Base-by-base conservation (phyloP, 2,888 invertebrate genomes). In the Griposia aprilina region DNA sequence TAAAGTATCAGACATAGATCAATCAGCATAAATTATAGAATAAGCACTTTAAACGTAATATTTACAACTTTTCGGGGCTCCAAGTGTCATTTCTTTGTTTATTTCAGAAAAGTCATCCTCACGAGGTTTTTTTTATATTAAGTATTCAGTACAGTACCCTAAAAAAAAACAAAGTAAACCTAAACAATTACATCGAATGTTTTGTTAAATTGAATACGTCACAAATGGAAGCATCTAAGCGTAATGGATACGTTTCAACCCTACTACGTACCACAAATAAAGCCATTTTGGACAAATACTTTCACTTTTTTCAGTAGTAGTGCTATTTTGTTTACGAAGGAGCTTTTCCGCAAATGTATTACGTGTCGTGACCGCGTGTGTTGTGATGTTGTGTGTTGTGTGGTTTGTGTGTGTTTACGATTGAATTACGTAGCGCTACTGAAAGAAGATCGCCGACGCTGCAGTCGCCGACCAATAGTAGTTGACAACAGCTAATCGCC, bases 171-270 rank as follows among this genome's bases (percentile, higher is more conserved):
- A 67, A 60, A 60, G 36, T 15, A 65, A 50, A 57, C 5, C 55
- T 17, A 36, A 66, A 48, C n/a, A 17, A 36, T 17, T 62, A 41
- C 26, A 63, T 8, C 0, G 15, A 15, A 48, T 69, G 52, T 69
- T 60, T 55, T 41, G 26, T 57, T 41, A 20, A 73, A 73, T 81
- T 69, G 72, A 75, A 75, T 26, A 60, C 30, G 48, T 62, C 62
- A 74, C 50, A 73, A 20, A 10, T 26, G 30, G 60, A 70, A 26
- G 50, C 20, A 60, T 45, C 17, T 36, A n/a, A 26, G 30, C 67
- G 57, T 72, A 71, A 71, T 74, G 70, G 69, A 48, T 57, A 57
- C 69, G 45, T 55, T 67, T 55, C 67, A 55, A 57, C 30, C 8
- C 8, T 0, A n/a, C 15, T 6, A 23, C 30, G n/a, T 48, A 57